These are phyloP conservation scores for Eulacestoma nigropectus DNA, from an alignment of 2,113 vertebrate genomes.

Conservation along the genomic window DNA sequence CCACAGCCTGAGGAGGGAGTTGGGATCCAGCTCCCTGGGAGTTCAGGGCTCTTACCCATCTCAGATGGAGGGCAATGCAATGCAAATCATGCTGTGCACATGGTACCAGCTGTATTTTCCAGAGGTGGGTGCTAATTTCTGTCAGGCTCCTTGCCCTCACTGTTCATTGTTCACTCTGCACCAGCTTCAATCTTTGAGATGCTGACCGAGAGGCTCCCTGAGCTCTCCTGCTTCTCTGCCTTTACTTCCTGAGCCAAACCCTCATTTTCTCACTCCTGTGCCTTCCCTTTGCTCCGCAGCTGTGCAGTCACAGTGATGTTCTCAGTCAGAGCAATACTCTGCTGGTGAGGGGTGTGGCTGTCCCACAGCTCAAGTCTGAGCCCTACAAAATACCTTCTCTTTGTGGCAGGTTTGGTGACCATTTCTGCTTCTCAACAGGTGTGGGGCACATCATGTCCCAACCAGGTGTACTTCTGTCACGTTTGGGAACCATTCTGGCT, in stretches of 20 bases:
- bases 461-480: not conserved
- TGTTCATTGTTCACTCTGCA: not conserved
- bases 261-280: not conserved
- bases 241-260: not conserved
- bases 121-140: not conserved
- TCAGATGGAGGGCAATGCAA: not conserved
- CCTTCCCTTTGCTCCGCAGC: not conserved
- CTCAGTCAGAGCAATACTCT: not conserved
- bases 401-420: not conserved
- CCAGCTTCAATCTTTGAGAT: not conserved
- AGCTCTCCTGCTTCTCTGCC: not conserved
- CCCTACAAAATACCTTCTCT: not conserved
- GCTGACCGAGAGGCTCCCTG: not conserved
- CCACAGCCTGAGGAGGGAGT: not conserved
- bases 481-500: not conserved
- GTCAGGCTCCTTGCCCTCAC: not conserved
- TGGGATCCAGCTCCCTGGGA: not conserved
- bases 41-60: not conserved
- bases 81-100: not conserved
- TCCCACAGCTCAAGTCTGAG: not conserved
- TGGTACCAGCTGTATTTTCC: not conserved
- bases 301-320: not conserved
- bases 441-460: rapidly evolving
- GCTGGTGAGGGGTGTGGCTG: not conserved
- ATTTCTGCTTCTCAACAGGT: not conserved